phyloP scores from a whole-genome alignment of 2,113 vertebrate species.

The Azemiops feae region DNA sequence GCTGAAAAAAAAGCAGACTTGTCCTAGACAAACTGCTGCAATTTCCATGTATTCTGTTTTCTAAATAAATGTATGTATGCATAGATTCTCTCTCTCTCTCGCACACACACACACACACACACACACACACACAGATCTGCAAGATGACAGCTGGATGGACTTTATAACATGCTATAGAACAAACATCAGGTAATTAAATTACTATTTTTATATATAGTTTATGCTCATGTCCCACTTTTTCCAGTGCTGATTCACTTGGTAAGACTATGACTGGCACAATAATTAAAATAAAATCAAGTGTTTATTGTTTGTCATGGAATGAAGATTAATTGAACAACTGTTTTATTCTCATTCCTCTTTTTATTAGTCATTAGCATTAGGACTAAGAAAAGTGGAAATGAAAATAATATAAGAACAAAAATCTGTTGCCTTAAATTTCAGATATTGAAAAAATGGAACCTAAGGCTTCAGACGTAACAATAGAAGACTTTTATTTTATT shows the following conservation, averaged over 20 bases:
- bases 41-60: background rate
- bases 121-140: background rate
- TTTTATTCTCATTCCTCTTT: background rate
- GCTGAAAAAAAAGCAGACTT: conserved; percentile 9
- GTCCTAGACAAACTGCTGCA: background rate
- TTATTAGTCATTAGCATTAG: background rate
- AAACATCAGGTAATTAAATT: conserved; percentile 45
- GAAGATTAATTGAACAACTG: conserved; percentile 10
- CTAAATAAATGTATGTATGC: conserved; percentile 6
- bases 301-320: conserved; percentile 5
- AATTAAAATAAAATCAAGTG: background rate
- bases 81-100: background rate
- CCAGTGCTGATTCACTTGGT: conserved; percentile 21
- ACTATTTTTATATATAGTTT: conserved; percentile 39
- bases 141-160: background rate
- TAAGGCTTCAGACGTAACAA: background rate
- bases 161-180: conserved; percentile 27
- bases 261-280: background rate
- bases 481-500: background rate
- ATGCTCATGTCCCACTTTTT: conserved; percentile 6
- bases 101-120: background rate
- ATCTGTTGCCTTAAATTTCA: background rate
- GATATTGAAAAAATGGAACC: background rate
- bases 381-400: background rate
- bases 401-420: conserved; percentile 7